Conservation (phyloP, 2,888 invertebrate genomes). For the Dromius quadrimaculatus region DNA sequence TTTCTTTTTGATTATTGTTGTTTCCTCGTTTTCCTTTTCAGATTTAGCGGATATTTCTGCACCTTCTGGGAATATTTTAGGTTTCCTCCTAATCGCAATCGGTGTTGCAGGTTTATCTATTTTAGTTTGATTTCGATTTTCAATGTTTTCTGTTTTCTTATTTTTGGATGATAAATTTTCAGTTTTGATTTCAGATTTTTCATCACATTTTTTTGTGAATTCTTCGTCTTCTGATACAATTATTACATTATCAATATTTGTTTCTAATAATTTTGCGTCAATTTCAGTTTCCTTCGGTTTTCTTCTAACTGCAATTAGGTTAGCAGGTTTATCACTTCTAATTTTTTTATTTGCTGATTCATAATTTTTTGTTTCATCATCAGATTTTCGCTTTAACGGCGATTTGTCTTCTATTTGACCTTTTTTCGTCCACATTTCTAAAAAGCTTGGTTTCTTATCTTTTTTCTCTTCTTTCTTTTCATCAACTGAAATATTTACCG, state of each 20-base stretch:
- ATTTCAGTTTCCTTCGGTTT: neutral
- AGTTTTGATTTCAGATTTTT: no score
- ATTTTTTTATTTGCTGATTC: slow-evolving; percentile 45
- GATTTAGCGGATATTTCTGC: no score
- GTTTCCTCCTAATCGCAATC: slow-evolving; percentile 22
- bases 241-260: no score
- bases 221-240: slow-evolving; percentile 12
- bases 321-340: slow-evolving; percentile 11
- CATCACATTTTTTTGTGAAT: no score
- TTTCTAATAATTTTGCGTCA: neutral
- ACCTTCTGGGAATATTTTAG: slow-evolving; percentile 49
- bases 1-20: no score
- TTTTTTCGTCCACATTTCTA: slow-evolving; percentile 62
- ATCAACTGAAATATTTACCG: slow-evolving; percentile 16
- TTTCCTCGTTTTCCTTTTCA: no score
- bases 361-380: slow-evolving; percentile 47
- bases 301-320: slow-evolving; percentile 3
- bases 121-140: no score
- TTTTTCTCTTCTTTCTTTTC: slow-evolving; percentile 52
- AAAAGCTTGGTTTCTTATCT: slow-evolving; percentile 59
- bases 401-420: slow-evolving; percentile 56
- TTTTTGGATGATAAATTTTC: no score
- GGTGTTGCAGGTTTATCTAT: neutral
- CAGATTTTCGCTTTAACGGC: slow-evolving; percentile 35
- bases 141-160: no score